Base-by-base conservation (phyloP, 1,140 invertebrate genomes). In the Monochamus saltuarius region DNA sequence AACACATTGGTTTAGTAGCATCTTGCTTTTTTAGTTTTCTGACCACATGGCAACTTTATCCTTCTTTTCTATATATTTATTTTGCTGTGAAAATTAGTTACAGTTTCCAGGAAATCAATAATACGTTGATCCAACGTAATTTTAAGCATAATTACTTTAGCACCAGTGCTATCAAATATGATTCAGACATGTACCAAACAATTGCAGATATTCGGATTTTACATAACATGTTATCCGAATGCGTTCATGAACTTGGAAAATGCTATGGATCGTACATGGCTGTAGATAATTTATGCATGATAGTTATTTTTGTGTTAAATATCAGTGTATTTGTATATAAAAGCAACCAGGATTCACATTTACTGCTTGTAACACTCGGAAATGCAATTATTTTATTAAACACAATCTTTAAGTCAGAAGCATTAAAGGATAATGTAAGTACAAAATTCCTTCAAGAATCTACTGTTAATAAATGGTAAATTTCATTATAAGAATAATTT, bases 251-350 rank as follows among this genome's bases (percentile, higher is more conserved):
- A 16, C 58, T 69, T 55, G 57, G 61, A 7, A 42, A 45, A 7
- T 54, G 49, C n/a, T 67, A 65, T 37, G 67, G 67, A 16, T 29
- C 39, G 10, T 66, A 58, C 35, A 49, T 69, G 29, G 64, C 67
- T 9, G 34, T 64, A 10, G 61, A 66, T 19, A 55, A 56, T 2
- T 22, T 67, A 9, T 65, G 49, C 40, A 19, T 56, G 0, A 65
- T 65, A 35, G 49, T 62, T 45, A 56, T 67, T 42, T 35, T 62
- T 22, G 42, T 62, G 14, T 14, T 59, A 10, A 62, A 54, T 56
- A n/a, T 65, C n/a, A 38, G 34, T 36, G 52, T 45, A 7, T 54
- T 56, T 52, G 39, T 65, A 34, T 55, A 50, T 19, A n/a, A 11
- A 9, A 29, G 14, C 10, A 35, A 10, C 8, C 22, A 50, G 10